Evolutionary conservation across 30 jellyfish, hydroid and myxozoan species (phyloP).

Genomic region (Nemopilema nomurai): DNA sequence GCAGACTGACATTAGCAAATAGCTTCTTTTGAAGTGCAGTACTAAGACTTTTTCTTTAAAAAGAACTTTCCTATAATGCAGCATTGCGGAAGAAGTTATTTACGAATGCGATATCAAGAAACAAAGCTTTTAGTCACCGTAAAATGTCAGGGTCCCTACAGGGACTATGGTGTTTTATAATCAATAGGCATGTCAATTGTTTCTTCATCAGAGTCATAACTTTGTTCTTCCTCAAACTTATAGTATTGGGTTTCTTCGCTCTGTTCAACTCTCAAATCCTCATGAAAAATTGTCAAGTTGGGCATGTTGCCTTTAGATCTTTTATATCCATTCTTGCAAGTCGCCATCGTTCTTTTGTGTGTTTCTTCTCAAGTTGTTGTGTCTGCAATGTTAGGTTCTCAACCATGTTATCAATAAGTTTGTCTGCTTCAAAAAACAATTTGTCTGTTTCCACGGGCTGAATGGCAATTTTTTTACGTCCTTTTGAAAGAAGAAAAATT

Average conservation of each 20-base stretch:
- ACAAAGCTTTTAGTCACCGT: too few species aligned
- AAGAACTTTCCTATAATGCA: too few species aligned
- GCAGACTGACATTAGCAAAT: too few species aligned
- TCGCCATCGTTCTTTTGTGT: slow-evolving; percentile 13
- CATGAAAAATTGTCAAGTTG: slow-evolving; percentile 18
- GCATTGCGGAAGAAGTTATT: too few species aligned
- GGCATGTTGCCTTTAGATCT: slow-evolving; percentile 34
- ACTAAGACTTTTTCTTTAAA: too few species aligned
- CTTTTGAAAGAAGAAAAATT: too few species aligned
- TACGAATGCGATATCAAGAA: too few species aligned
- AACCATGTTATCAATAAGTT: background rate
- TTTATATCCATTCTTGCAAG: slow-evolving; percentile 28
- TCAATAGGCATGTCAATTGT: slow-evolving; percentile 39
- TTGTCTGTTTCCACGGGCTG: background rate
- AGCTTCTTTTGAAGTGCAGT: too few species aligned
- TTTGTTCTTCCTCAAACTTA: background rate
- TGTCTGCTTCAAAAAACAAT: background rate
- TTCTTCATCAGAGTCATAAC: slow-evolving; percentile 14
- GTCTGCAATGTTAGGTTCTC: background rate
- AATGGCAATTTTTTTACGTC: slow-evolving; percentile 17
- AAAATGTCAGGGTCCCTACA: too few species aligned
- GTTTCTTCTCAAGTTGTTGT: slow-evolving; percentile 10
- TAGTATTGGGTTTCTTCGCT: background rate
- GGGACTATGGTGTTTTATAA: background rate
- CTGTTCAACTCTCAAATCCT: background rate